Evolutionary conservation across 2,797 vertebrate genomes (phyloP), one percentile per base, ranked within the genome.

Genomic region (Enteromius afrohamiltoni): DNA sequence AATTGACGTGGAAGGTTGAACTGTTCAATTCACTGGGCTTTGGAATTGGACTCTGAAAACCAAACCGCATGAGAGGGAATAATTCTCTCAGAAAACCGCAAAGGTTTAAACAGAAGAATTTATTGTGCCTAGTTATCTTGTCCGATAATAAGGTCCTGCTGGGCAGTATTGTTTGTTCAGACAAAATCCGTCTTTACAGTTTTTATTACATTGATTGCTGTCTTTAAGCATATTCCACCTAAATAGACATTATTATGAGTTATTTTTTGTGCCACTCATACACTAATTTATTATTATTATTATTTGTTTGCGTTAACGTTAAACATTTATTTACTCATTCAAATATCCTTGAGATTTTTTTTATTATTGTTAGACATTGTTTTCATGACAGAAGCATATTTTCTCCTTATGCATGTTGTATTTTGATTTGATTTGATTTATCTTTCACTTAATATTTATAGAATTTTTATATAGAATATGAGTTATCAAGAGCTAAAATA

Each of bases 1-100:
- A 89, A 90, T 90, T 91, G 86, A 82, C 67, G 82, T 85, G 87
- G 76, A 89, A 89, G 85, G 89, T 90, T 91, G 81, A 91, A 89
- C 88, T 84, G 85, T 89, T 89, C 83, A 85, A 87, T 90, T 89
- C 87, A 83, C 87, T 83, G 77, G 70, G 71, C 76, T 88, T 81
- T 83, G 81, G 82, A 89, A 85, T 83, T 84, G 85, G 84, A 89
- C 84, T 65, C 53, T 17, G 55, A 75, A 75, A 62, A 73, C 80
- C 65, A 49, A 77, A 83, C 85, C 88, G 51, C 83, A 80, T 80
- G 86, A 87, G 88, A 79, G 62, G 53, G 77, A 84, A 84, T 83
- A 42, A 68, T 70, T 68, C 80, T 78, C 73, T 45, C 78, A 53
- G 77, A 80, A 80, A 51, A 53, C 64, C 53, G 53, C 69, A 79